phyloP scores from a whole-genome alignment of 64 coral and sea anemone species.

The Montipora foliosa region DNA sequence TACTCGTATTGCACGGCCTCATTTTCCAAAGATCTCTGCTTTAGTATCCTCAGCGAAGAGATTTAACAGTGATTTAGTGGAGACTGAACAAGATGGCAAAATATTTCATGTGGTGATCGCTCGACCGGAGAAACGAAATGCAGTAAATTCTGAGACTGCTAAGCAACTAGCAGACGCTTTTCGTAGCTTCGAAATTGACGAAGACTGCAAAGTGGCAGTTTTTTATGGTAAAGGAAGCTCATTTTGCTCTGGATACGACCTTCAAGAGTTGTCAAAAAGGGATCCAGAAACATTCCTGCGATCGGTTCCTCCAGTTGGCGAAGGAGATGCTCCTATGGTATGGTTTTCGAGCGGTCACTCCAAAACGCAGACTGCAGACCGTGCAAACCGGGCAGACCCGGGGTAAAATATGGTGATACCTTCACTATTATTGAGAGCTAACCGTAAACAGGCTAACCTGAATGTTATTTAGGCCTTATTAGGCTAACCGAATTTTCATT shows the following conservation, averaged over 20 bases:
- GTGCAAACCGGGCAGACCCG: too few species aligned
- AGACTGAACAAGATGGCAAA: constrained; percentile 82
- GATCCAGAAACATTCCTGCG: constrained; percentile 67
- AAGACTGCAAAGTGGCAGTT: constrained; percentile 82
- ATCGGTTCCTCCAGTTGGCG: constrained; percentile 57
- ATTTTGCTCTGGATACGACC: constrained; percentile 94
- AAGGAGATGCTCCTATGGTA: constrained; percentile 91
- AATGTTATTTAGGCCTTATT: too few species aligned
- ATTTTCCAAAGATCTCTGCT: constrained; percentile 18
- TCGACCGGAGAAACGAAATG: constrained; percentile 96
- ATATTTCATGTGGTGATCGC: constrained; percentile 83
- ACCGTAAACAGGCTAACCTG: too few species aligned
- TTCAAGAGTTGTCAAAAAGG: constrained; percentile 73
- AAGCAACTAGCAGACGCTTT: constrained; percentile 72
- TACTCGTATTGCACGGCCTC: not conserved
- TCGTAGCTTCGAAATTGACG: constrained; percentile 86
- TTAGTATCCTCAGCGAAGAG: constrained; percentile 14
- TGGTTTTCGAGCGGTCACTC: not conserved
- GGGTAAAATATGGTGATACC: too few species aligned
- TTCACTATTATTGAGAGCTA: too few species aligned
- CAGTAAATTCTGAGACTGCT: constrained; percentile 85
- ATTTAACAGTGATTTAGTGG: constrained; percentile 66
- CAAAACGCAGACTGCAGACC: too few species aligned
- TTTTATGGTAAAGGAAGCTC: constrained; percentile 80
- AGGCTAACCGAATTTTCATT: too few species aligned